Evolutionary conservation across 2,113 vertebrate species (phyloP), one percentile per base, ranked within the genome.

Genomic region (Bagarius yarrelli): DNA sequence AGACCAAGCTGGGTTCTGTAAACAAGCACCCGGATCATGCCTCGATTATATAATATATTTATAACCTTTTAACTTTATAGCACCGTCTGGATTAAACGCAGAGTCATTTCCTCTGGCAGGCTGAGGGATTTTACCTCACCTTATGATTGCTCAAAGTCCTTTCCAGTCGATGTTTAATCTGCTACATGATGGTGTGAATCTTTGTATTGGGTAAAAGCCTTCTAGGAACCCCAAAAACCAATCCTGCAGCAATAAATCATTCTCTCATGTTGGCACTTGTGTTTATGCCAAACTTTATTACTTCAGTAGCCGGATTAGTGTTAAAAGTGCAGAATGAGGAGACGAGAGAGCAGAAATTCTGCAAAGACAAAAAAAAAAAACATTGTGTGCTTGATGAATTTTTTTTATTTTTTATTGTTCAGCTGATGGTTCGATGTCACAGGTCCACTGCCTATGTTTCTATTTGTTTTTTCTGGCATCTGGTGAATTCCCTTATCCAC

Each of bases 161-260:
- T 80, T 0, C 0, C 71, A 21, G 87, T 91, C 79, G 90, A 91
- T 91, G 86, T 90, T 90, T 91, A 90, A 91, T 89, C 88, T 75
- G 50, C 76, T 85, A 66, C 27, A 64, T 88, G 85, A 86, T 27
- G 66, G 36, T 57, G 80, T 25, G 27, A 75, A 81, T 72, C 81
- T 60, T 52, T 69, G 47, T 13, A 60, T 14, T 34, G 27, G 11
- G 19, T 34, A 40, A 6, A 72, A 52, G n/a, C 40, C 4, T 53
- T 52, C 40, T 59, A 27, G 61, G 18, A 57, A 67, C 32, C 50
- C 44, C 27, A 21, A 36, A 63, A 32, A 25, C 23, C 12, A 44
- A 13, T 16, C 50, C 40, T 6, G 12, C 5, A 1, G 11, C 36
- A 13, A 21, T 72, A 40, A 50, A 50, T 47, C 15, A 30, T 72